Conservation (phyloP, 2,797 vertebrate genomes). For the Tadarida brasiliensis region DNA sequence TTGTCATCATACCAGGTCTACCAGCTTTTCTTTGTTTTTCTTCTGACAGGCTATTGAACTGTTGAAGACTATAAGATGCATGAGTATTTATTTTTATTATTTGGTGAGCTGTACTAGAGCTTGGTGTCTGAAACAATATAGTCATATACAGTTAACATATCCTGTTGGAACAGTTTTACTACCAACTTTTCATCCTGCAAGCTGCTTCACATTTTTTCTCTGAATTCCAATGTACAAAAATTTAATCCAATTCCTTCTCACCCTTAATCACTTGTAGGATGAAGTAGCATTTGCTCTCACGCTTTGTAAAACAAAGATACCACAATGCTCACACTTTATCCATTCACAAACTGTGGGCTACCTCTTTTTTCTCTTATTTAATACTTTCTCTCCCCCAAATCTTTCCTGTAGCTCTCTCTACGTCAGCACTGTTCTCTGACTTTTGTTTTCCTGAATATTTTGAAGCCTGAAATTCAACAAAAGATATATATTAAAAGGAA, state of each 20-base stretch:
- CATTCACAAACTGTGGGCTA: background rate
- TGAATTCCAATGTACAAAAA: background rate
- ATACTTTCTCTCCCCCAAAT: background rate
- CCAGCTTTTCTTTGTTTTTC: slow-evolving; percentile 2
- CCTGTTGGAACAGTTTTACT: slow-evolving; percentile 41
- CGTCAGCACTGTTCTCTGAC: background rate
- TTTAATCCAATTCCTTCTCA: background rate
- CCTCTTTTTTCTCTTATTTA: slow-evolving; percentile 2
- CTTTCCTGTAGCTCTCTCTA: background rate
- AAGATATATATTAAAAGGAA: background rate
- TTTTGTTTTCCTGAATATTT: slow-evolving; percentile 3
- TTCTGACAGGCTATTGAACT: background rate
- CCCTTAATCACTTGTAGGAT: background rate
- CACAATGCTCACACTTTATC: background rate
- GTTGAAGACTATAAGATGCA: background rate
- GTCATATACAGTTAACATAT: background rate
- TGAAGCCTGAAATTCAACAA: slow-evolving; percentile 16
- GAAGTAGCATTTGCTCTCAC: background rate
- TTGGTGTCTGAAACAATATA: slow-evolving; percentile 42
- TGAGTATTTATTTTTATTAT: slow-evolving; percentile 68
- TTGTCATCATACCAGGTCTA: slow-evolving; percentile 3
- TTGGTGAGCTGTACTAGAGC: background rate
- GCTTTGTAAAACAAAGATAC: background rate
- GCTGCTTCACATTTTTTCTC: background rate
- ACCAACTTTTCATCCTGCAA: background rate